Base-by-base conservation (phyloP, 2,797 vertebrate species). In the Silurus lanzhouensis region DNA sequence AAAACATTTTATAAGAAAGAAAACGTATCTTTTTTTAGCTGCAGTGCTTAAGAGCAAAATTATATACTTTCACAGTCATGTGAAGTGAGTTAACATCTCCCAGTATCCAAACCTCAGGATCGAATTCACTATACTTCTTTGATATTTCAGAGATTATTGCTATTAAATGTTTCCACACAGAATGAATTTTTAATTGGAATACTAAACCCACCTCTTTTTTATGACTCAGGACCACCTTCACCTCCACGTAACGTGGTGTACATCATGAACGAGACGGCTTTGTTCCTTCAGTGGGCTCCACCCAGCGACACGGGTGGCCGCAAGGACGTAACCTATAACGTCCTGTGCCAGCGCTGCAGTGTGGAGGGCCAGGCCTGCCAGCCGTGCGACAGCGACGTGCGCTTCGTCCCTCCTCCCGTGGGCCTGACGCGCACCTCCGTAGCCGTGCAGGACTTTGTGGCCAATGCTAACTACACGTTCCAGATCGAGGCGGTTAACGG, bases 261-360 rank as follows among this genome's bases (percentile, higher is more conserved):
- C 85, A 94, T 97, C 93, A 96, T 99, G 93, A 99, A 99, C 1
- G 98, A 99, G 90, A 99, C 97, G 0, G 96, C 97, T 9, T 96
- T 99, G 84, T 96, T 98, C 94, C 91, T 99, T 92, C 97, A 98
- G 91, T 99, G 98, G 98, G 96, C 96, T 91, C 96, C 97, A 77
- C 98, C 98, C 0, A 95, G 94, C 6, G 98, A 99, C 89, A 96
- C 94, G 0, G 98, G 98, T 5, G 98, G 98, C 60, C 95, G 98
- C 88, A 97, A 96, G 91, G 98, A 99, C 85, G 91, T 99, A 77
- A 96, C 96, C 15, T 99, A 99, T 94, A 99, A 97, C 68, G 92
- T 99, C 22, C 90, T 97, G 88, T 99, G 98, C 75, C 96, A 97
- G 94, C 97, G 96, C 87, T 99, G 98, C 1, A 89, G 64, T 2